Evolutionary conservation across 2,113 vertebrate genomes (phyloP).

Genomic region (Cynocephalus volans): DNA sequence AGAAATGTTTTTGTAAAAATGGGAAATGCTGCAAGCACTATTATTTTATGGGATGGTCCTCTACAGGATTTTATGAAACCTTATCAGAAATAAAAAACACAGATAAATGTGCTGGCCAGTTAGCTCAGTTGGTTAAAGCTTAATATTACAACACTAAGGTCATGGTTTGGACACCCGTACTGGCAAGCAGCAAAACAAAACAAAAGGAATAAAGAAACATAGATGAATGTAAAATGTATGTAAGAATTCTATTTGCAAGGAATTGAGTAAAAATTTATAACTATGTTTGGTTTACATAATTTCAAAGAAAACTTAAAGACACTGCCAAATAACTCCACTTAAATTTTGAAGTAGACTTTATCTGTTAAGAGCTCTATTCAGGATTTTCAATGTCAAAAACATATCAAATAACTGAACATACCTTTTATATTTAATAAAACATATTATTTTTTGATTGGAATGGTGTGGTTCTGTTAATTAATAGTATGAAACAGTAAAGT

Average conservation of each 20-base stretch:
- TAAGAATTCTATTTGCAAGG: not conserved
- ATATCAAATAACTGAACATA: not conserved
- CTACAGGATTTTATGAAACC: not conserved
- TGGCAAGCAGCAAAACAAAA: too few relatives aligned
- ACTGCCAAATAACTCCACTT: not conserved
- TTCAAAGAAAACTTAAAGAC: not conserved
- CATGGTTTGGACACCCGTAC: too few relatives aligned
- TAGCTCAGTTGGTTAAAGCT: too few relatives aligned
- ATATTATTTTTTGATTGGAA: not conserved
- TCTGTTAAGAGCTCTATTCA: not conserved
- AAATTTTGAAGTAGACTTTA: not conserved
- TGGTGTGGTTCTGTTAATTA: not conserved
- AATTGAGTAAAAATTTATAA: not conserved
- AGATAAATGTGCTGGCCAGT: not conserved
- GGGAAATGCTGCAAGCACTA: not conserved
- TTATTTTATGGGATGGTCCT: not conserved
- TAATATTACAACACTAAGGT: too few relatives aligned
- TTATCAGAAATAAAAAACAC: not conserved
- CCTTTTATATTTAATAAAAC: not conserved
- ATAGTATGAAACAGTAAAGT: not conserved
- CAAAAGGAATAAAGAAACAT: not conserved
- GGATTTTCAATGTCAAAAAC: not conserved
- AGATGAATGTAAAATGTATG: not conserved
- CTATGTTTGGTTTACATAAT: not conserved
- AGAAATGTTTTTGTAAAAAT: constrained; percentile 3